These are phyloP conservation scores for Euborellia annulipes DNA, from an alignment of 1,140 invertebrate genomes.

Conservation along the genomic window DNA sequence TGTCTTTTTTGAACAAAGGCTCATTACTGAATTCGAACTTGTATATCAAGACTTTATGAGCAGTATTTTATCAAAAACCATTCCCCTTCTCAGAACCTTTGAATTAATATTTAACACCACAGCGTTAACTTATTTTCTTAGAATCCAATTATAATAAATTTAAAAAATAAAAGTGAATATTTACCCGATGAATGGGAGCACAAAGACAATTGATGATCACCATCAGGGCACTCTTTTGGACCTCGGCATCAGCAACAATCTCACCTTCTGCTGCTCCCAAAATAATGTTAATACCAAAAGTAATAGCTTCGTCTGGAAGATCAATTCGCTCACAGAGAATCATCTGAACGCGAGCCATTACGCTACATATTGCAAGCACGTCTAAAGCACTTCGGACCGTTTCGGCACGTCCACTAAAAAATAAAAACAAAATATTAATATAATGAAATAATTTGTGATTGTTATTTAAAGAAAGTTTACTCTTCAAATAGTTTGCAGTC, in stretches of 20 bases:
- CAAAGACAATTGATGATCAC: slow-evolving; percentile 87
- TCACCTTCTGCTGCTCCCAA: slow-evolving; percentile 79
- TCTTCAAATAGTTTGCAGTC: no score
- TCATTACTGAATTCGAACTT: no score
- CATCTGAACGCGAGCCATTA: slow-evolving; percentile 74
- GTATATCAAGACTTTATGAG: no score
- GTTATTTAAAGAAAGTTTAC: no score
- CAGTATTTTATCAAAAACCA: no score
- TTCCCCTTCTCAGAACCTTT: no score
- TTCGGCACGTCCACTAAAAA: slow-evolving; percentile 40
- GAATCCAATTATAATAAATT: no score
- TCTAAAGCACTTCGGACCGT: slow-evolving; percentile 80
- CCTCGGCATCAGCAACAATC: slow-evolving; percentile 74
- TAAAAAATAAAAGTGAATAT: slow-evolving; percentile 13
- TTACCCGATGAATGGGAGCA: slow-evolving; percentile 68
- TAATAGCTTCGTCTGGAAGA: slow-evolving; percentile 53
- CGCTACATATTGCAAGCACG: slow-evolving; percentile 74
- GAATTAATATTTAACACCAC: no score
- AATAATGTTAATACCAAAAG: slow-evolving; percentile 48
- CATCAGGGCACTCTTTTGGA: slow-evolving; percentile 75
- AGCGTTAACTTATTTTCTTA: no score
- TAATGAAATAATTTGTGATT: no score
- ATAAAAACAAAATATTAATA: no score
- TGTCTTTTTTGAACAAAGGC: no score
- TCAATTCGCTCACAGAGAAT: slow-evolving; percentile 62